A percentile compares a stretch with the other conserved stretches of the same genome.
Evolutionary conservation across 1,140 invertebrate species (phyloP).

Genomic region (Saxidomus purpurata): DNA sequence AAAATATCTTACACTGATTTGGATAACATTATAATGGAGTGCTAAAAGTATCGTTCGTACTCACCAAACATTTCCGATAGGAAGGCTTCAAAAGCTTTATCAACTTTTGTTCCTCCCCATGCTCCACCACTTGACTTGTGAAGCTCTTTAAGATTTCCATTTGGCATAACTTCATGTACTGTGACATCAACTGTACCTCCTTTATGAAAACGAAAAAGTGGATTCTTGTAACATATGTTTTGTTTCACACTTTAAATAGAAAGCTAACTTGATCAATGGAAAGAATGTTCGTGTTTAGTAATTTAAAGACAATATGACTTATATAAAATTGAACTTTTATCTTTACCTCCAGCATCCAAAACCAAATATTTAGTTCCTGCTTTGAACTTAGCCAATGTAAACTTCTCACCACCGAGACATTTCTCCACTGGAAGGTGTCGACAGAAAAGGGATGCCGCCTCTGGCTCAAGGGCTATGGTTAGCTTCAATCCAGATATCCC

Average conservation of each 20-base stretch:
- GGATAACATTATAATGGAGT: background rate
- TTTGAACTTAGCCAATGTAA: background rate
- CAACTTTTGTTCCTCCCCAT: background rate
- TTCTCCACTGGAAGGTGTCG: background rate
- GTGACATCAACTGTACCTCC: constrained; percentile 25
- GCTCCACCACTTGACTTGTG: constrained; percentile 24
- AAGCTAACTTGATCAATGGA: background rate
- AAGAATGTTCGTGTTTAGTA: no score
- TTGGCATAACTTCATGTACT: background rate
- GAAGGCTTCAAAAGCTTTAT: background rate
- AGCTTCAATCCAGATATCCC: background rate
- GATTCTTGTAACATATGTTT: background rate
- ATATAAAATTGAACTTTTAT: background rate
- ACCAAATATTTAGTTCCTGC: constrained; percentile 23
- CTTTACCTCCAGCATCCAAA: constrained; percentile 36
- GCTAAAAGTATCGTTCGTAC: background rate
- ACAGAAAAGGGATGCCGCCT: constrained; percentile 29
- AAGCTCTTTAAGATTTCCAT: background rate
- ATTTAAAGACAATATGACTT: background rate
- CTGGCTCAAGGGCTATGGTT: constrained; percentile 15
- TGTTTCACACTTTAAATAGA: background rate
- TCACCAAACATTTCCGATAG: background rate
- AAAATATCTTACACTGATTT: background rate
- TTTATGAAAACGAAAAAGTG: background rate
- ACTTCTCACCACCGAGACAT: background rate